Evolutionary conservation across 2,888 invertebrate genomes (phyloP).

Genomic region (Marronus borbonicus): DNA sequence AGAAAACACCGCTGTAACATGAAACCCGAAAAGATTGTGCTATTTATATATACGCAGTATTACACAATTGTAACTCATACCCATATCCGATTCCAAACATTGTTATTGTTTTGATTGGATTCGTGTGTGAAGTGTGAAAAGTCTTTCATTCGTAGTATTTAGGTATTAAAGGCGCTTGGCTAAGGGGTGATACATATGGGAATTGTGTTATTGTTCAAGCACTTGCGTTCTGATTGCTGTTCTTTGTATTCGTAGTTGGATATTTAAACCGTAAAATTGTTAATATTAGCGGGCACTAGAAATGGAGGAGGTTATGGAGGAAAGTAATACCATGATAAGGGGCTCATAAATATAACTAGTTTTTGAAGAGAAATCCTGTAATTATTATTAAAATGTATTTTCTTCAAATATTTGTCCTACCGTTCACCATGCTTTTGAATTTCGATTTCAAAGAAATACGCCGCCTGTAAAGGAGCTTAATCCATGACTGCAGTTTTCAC

Average conservation of each 20-base stretch:
- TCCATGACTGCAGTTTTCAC: too few species aligned
- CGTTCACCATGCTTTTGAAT: too few species aligned
- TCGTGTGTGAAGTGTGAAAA: constrained; percentile 13
- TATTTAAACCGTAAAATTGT: constrained; percentile 37
- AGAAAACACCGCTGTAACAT: constrained; percentile 33
- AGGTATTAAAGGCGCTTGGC: background rate
- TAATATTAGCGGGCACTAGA: constrained; percentile 3
- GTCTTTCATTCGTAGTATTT: constrained; percentile 25
- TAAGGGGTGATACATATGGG: constrained; percentile 32
- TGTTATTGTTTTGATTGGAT: constrained; percentile 28
- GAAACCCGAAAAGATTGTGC: constrained; percentile 28
- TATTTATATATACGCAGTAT: constrained; percentile 43
- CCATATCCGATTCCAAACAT: constrained; percentile 41
- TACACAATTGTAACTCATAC: constrained; percentile 46
- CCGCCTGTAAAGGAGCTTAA: too few species aligned
- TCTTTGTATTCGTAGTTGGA: constrained; percentile 39
- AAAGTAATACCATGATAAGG: background rate
- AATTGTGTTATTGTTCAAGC: constrained; percentile 43
- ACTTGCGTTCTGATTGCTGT: constrained; percentile 47
- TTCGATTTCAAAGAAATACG: too few species aligned
- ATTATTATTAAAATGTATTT: too few species aligned
- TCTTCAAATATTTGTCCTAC: too few species aligned
- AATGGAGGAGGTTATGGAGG: background rate
- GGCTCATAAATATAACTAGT: too few species aligned
- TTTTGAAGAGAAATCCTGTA: too few species aligned